Evolutionary conservation across 2,797 vertebrate genomes (phyloP), one percentile per base, ranked within the genome.

Genomic region (Cercopithecus neglectus): DNA sequence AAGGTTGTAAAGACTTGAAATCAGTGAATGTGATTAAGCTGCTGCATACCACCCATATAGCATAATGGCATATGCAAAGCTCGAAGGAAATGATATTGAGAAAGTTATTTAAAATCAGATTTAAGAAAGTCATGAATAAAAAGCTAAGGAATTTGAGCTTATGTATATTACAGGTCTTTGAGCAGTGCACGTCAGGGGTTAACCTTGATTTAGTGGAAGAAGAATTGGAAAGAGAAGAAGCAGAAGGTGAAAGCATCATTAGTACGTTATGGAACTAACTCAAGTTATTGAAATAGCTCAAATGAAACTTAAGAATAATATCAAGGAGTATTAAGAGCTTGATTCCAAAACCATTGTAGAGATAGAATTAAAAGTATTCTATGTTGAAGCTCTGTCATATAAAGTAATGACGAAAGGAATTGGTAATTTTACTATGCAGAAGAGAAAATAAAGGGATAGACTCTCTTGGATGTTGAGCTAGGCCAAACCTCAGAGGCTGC

Each of bases 151-250:
- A 75, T 44, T 30, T 86, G 53, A 59, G 53, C 10, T 92, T 78
- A 59, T 19, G 28, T 59, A 57, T 82, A 30, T 59, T 39, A 30
- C 5, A 57, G 24, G 39, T 46, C 74, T 94, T 78, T 61, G 16
- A 81, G 70, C 36, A 88, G 8, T 85, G 19, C 41, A 9, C 41
- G 30, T 74, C 64, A 94, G 10, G 11, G 7, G 24, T 76, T 89
- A 92, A 74, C 21, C 46, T 80, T 41, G 28, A 30, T 83, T 92
- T 61, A 89, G 24, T 55, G 9, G 36, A 95, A 76, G 41, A 36
- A 92, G 28, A 90, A 95, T 14, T 64, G 19, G 55, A 64, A 97
- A 44, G 14, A 96, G 21, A 8, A 81, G 22, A 94, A 89, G 88
- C 8, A 85, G 70, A 96, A 92, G 6, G 26, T 67, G 7, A 92